phyloP scores from a whole-genome alignment of 2,113 vertebrate species.

The Micronycteris hirsuta region DNA sequence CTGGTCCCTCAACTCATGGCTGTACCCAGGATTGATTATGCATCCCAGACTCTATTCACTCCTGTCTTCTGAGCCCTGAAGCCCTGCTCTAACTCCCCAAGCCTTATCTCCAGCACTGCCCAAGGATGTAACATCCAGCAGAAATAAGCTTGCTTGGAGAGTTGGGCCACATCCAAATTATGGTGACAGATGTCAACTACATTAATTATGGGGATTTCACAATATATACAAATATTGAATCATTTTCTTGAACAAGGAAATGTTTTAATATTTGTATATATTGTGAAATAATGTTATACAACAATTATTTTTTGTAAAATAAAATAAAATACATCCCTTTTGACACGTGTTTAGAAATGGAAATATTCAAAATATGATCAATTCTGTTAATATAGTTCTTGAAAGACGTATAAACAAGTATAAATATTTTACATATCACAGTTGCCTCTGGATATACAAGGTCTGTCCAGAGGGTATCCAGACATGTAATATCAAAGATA shows the following conservation, averaged over 20 bases:
- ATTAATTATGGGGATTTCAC: not conserved
- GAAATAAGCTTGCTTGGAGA: not conserved
- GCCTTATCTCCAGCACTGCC: not conserved
- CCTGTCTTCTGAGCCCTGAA: not conserved
- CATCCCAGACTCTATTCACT: not conserved
- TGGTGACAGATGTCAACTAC: not conserved
- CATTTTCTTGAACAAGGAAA: not conserved
- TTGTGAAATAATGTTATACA: not conserved
- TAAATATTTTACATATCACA: not conserved
- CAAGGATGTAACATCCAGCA: no score
- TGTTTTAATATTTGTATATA: not conserved
- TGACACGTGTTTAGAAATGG: not conserved
- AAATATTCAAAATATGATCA: not conserved
- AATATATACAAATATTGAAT: not conserved
- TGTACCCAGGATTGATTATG: not conserved
- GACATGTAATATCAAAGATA: no score
- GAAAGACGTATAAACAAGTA: not conserved
- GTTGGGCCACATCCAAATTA: not conserved
- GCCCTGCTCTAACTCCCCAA: not conserved
- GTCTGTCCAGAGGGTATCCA: no score
- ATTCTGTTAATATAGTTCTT: not conserved
- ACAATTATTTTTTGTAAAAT: no score
- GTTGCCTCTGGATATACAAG: not conserved
- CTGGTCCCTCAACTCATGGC: not conserved
- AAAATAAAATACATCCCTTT: not conserved